Base-by-base conservation (phyloP, 2,113 vertebrate species). In the Meles meles region DNA sequence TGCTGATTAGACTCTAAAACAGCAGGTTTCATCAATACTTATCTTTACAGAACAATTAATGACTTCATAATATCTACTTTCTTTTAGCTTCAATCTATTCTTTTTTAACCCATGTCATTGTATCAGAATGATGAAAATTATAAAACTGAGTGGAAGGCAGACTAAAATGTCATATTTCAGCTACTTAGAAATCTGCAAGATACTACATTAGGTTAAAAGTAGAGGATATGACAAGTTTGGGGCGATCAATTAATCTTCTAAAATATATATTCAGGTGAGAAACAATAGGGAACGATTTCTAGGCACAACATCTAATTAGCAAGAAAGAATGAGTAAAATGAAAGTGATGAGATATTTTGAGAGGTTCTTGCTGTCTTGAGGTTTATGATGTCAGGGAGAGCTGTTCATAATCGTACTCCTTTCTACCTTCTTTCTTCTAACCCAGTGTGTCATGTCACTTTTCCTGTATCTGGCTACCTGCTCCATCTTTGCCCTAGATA, bases 391-490 rank as follows among this genome's bases (percentile, higher is more conserved):
- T 52, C 15, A 44, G 21, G 25, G 6, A 69, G 39, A 12, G 1
- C 21, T 3, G 2, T 21, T 20, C 47, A 31, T 23, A 52, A 4
- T 77, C 61, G 25, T 21, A 44, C 0, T 25, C 57, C 10, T 59
- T 29, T 49, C 25, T 31, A 7, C 3, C 20, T 18, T n/a, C 29
- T 39, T 27, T 23, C 20, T 17, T 59, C 39, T 12, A 49, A 3
- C 12, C 1, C 14, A 18, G 17, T n/a, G 4, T 18, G 17, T n/a
- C 0, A 23, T 3, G 34, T 23, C 12, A 4, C 39, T 61, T 13
- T 55, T 74, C 65, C 23, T 21, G 2, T 17, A 11, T 18, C 29
- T 21, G 5, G 2, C 34, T 21, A 34, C 10, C 27, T 34, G 10
- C 9, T 5, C 6, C 42, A 13, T 4, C 65, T 59, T 76, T 82